Evolutionary conservation across 2,113 vertebrate genomes (phyloP), one percentile per base, ranked within the genome.

Genomic region (Tragulus kanchil): DNA sequence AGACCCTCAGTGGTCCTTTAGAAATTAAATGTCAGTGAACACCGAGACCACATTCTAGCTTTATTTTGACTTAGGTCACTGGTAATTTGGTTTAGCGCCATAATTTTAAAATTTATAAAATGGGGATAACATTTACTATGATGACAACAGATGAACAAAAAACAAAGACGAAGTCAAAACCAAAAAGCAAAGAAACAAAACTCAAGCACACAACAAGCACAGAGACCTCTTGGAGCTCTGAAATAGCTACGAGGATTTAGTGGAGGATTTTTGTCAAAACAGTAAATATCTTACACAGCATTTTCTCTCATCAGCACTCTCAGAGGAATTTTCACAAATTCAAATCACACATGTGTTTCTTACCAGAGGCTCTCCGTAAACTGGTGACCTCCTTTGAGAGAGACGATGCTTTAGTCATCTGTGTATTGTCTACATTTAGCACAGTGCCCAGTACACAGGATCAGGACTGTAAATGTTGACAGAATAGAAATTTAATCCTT

Each of bases 21-120:
- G 71, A 94, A 59, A 90, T 62, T 42, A 69, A 84, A 56, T 83
- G 31, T 61, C 23, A 86, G 23, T 75, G 58, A 58, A 77, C 8
- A 31, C 25, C 77, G 54, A 90, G 58, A 87, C 17, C 36, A 93
- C 85, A 11, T 59, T 96, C 16, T 48, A 61, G 50, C 58, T 97
- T 90, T 86, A 56, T 48, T 96, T 52, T 95, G 45, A 15, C 16
- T 7, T 65, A 1, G 45, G 52, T 88, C 19, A 13, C 77, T 59
- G 59, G 28, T 19, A 59, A 11, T 87, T 54, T 83, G 31, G 61
- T 87, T 83, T 1, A 50, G 23, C 45, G 87, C 15, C 26, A 67
- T 1, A 65, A 23, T 42, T 56, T 92, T 91, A 59, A 11, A n/a
- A 84, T 64, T 56, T 85, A 62, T 77, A 5, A 79, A 73, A 45